Base-by-base conservation (phyloP, 2,113 vertebrate species). In the Perca flavescens region DNA sequence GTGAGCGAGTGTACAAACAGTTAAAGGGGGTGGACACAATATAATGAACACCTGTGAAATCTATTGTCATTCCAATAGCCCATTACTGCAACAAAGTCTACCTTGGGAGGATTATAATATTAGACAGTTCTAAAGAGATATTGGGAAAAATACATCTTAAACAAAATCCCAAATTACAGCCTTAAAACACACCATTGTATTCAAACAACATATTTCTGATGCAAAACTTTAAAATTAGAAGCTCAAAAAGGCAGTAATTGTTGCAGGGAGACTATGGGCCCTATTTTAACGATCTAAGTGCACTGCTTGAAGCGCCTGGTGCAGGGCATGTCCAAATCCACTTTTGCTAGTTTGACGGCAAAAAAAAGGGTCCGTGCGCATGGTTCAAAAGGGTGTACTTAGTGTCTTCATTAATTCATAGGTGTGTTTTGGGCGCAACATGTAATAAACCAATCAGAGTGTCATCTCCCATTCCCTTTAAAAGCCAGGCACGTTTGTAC, bases 41-140 rank as follows among this genome's bases (percentile, higher is more conserved):
- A 58, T 43, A 61, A 72, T 64, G 16, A 76, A 65, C 62, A 71
- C 34, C 63, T 77, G 64, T 31, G 64, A 80, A 64, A 80, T 79
- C 50, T 31, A 11, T 40, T 52, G 11, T 61, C 36, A 28, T 74
- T 1, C 28, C 49, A 86, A 65, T 3, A 61, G 63, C 25, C 9
- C 12, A 47, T 58, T 69, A 34, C 17, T 56, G 68, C 13, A 47
- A 77, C 36, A 64, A 67, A 50, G 15, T 34, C 31, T 3, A 49
- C 16, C 3, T 40, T 47, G 25, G 34, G 57, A 75, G 10, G 16
- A 22, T 57, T 66, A 47, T 28, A 56, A 61, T 31, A 28, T 11
- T 15, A 21, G 31, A 34, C 8, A 17, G 31, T 60, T 25, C 16
- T 40, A 50, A 40, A 73, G 17, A 15, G 1, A 5, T 16, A 50